phyloP scores from a whole-genome alignment of 2,797 vertebrate genomes.

The Microctenopoma stevenorrisi region DNA sequence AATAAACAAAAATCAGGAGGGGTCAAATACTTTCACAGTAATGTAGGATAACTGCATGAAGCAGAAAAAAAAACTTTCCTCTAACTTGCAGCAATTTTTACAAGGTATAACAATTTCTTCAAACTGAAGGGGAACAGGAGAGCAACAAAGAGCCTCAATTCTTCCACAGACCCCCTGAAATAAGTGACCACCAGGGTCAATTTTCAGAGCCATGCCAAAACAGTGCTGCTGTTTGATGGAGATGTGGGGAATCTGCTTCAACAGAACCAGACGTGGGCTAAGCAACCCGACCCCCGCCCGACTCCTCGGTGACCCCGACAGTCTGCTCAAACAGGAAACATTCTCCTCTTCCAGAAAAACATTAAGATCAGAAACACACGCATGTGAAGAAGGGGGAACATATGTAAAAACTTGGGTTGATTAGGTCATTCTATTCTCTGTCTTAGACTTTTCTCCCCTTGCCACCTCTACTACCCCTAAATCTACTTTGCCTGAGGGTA shows the following conservation, averaged over 20 bases:
- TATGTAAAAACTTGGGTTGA: conserved; percentile 71
- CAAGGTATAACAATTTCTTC: background rate
- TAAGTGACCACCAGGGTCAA: conserved; percentile 71
- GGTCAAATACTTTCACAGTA: too few species aligned
- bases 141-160: conserved; percentile 25
- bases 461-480: background rate
- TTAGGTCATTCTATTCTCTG: conserved; percentile 60
- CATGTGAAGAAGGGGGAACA: conserved; percentile 57
- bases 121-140: conserved; percentile 15
- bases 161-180: conserved; percentile 54
- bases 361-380: conserved; percentile 77
- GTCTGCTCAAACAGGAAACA: conserved; percentile 78
- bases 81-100: background rate
- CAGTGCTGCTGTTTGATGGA: conserved; percentile 75
- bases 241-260: conserved; percentile 80
- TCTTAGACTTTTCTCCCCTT: conserved; percentile 8
- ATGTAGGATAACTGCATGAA: background rate
- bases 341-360: conserved; percentile 67
- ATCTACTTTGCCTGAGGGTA: conserved; percentile 30
- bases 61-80: background rate
- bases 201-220: conserved; percentile 77
- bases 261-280: conserved; percentile 76
- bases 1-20: too few species aligned
- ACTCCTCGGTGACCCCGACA: conserved; percentile 76
- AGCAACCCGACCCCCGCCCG: conserved; percentile 76